phyloP scores from a whole-genome alignment of 2,888 invertebrate species.

The Villa cingulata region DNA sequence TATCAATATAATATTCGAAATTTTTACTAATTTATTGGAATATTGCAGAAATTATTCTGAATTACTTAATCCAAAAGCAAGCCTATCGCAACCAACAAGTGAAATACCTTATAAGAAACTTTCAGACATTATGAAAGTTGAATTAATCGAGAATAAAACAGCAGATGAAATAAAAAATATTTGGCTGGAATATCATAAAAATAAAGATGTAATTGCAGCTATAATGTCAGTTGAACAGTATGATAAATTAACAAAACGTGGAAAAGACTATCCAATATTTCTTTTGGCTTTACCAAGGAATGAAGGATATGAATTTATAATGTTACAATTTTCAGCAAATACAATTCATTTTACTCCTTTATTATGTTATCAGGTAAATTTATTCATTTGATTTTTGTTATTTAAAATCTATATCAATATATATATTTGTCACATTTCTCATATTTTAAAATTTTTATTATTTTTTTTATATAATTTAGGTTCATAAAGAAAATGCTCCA shows the following conservation, averaged over 20 bases:
- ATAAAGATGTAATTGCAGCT: constrained; percentile 63
- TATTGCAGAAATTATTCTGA: constrained; percentile 46
- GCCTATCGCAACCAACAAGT: constrained; percentile 21
- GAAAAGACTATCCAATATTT: constrained; percentile 53
- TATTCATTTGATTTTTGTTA: background rate
- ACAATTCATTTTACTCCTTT: constrained; percentile 73
- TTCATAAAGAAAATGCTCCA: constrained; percentile 78
- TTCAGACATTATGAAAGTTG: constrained; percentile 61
- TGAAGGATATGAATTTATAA: constrained; percentile 75
- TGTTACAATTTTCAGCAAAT: constrained; percentile 58
- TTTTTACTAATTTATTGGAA: no score
- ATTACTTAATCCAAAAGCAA: constrained; percentile 48
- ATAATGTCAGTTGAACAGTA: constrained; percentile 50
- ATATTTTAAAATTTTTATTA: background rate
- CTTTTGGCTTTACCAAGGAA: constrained; percentile 66
- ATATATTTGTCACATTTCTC: no score
- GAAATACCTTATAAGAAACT: constrained; percentile 42
- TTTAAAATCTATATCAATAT: background rate
- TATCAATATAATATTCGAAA: background rate
- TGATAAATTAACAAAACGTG: constrained; percentile 42
- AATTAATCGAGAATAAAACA: constrained; percentile 55
- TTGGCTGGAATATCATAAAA: constrained; percentile 69
- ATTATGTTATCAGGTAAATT: constrained; percentile 60
- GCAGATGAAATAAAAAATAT: constrained; percentile 58
- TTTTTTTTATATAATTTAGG: constrained; percentile 29